phyloP scores from a whole-genome alignment of 2,888 invertebrate genomes.

The Sarcophaga subvicina region DNA sequence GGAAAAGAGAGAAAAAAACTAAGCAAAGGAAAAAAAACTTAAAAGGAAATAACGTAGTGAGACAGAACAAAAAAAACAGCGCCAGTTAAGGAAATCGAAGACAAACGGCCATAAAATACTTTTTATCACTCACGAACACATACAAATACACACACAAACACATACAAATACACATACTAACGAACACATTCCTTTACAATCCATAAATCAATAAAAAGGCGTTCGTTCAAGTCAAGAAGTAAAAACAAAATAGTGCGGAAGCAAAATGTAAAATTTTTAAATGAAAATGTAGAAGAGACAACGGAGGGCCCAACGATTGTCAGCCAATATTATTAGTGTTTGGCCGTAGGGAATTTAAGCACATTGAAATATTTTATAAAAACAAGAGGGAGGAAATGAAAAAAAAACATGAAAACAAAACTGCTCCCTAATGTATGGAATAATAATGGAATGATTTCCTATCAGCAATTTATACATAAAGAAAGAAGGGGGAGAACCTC shows the following conservation, averaged over 20 bases:
- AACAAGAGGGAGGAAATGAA: background rate
- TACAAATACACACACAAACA: background rate
- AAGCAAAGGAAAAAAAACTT: too few relatives aligned
- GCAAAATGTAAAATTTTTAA: background rate
- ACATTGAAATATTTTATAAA: conserved; percentile 32
- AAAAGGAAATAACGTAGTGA: background rate
- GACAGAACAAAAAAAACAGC: background rate
- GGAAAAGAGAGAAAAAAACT: too few relatives aligned
- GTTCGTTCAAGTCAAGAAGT: background rate
- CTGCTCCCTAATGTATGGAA: too few relatives aligned
- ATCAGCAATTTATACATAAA: too few relatives aligned
- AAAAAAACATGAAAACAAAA: background rate
- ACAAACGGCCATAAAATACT: background rate
- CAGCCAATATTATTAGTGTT: conserved; percentile 19
- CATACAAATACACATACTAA: background rate
- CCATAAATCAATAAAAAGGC: conserved; percentile 59
- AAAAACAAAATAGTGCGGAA: background rate
- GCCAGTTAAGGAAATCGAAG: background rate
- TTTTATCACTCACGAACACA: background rate
- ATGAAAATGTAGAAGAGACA: background rate
- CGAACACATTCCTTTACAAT: background rate
- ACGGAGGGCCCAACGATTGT: background rate
- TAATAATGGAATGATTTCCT: too few relatives aligned
- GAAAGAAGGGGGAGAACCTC: too few relatives aligned
- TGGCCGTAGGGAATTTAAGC: conserved; percentile 8